Percentiles rank a stretch among this genome's conserved stretches.
These are phyloP conservation scores for Lithophane socia DNA, from an alignment of 2,888 invertebrate species.

Conservation along the genomic window DNA sequence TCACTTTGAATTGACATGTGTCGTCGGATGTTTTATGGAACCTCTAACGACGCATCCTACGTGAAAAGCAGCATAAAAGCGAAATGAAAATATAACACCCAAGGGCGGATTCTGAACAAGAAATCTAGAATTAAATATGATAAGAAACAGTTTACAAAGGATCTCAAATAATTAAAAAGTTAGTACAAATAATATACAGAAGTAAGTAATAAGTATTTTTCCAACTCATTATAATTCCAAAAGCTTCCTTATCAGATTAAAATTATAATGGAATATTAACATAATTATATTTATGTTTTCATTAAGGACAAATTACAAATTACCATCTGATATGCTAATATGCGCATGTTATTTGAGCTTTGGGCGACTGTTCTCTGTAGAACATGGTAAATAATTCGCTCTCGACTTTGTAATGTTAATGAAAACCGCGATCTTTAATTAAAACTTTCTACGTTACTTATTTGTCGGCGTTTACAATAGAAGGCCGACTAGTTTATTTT, in stretches of 20 bases:
- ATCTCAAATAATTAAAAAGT: background rate
- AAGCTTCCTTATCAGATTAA: constrained; percentile 23
- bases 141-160: constrained; percentile 5
- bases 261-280: constrained; percentile 19
- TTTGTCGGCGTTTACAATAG: constrained; percentile 58
- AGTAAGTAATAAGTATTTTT: background rate
- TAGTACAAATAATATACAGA: background rate
- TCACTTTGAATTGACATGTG: background rate
- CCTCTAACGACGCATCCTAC: constrained; percentile 19
- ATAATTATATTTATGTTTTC: constrained; percentile 50
- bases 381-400: constrained; percentile 60
- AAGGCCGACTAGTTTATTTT: constrained; percentile 57
- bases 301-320: constrained; percentile 32
- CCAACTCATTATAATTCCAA: constrained; percentile 19
- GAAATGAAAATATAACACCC: background rate
- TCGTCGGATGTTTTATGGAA: background rate
- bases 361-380: constrained; percentile 31
- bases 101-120: background rate
- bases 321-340: constrained; percentile 41
- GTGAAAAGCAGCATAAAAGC: background rate
- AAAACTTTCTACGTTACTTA: constrained; percentile 70
- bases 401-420: constrained; percentile 68
- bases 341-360: constrained; percentile 29
- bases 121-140: background rate
- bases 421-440: constrained; percentile 73